These are phyloP conservation scores for Macrocentrus cingulum DNA, from an alignment of 1,140 invertebrate genomes.

Conservation along the genomic window DNA sequence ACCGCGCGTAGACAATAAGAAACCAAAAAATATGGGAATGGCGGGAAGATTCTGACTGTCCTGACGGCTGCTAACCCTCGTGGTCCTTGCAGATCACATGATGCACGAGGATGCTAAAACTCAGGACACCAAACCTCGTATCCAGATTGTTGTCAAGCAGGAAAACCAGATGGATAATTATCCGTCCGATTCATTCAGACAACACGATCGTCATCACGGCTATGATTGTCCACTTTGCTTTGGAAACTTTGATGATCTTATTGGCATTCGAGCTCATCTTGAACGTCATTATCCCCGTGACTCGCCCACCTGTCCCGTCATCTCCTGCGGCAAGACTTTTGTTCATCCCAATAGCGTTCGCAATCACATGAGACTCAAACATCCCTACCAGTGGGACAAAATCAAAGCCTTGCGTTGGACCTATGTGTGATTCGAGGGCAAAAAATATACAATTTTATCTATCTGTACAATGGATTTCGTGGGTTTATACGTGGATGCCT, in stretches of 20 bases:
- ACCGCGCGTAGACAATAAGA: not conserved
- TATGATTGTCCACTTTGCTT: slow-evolving; percentile 72
- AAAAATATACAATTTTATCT: not conserved
- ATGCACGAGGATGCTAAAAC: too few species aligned
- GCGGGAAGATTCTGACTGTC: slow-evolving; percentile 2
- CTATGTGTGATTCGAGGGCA: slow-evolving; percentile 48
- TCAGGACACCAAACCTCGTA: too few species aligned
- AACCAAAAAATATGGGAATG: slow-evolving; percentile 4
- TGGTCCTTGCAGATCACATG: slow-evolving; percentile 60
- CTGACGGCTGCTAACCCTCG: too few species aligned
- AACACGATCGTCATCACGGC: slow-evolving; percentile 45
- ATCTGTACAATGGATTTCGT: too few species aligned
- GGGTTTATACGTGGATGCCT: too few species aligned
- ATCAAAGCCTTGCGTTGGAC: slow-evolving; percentile 81
- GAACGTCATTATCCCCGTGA: slow-evolving; percentile 80
- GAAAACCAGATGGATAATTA: not conserved
- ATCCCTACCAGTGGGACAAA: slow-evolving; percentile 74
- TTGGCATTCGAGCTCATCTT: slow-evolving; percentile 70
- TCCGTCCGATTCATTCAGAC: slow-evolving; percentile 24
- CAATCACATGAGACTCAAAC: slow-evolving; percentile 82
- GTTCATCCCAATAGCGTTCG: slow-evolving; percentile 80
- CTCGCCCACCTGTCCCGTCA: slow-evolving; percentile 76
- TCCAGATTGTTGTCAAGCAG: slow-evolving; percentile 28
- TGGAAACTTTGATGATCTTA: slow-evolving; percentile 64
- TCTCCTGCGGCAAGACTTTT: slow-evolving; percentile 71